phyloP scores from a whole-genome alignment of 2,797 vertebrate genomes.

The Pseudomugil tenellus region DNA sequence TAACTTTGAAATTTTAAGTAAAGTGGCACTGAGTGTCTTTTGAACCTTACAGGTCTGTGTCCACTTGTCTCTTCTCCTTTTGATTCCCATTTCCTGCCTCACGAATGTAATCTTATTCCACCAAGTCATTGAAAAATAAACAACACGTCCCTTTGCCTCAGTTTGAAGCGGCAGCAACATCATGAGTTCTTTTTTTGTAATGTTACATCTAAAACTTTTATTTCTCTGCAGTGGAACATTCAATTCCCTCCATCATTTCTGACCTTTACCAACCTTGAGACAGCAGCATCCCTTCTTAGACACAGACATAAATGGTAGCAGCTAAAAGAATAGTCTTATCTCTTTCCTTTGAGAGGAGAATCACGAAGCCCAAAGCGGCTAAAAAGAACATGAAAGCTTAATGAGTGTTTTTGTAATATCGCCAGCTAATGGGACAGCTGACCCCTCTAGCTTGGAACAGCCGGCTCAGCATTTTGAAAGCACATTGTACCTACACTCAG shows the following conservation, averaged over 20 bases:
- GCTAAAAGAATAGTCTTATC: slow-evolving; percentile 50
- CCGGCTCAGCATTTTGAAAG: slow-evolving; percentile 69
- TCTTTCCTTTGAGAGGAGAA: slow-evolving; percentile 46
- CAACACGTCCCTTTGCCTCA: slow-evolving; percentile 22
- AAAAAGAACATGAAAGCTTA: slow-evolving; percentile 68
- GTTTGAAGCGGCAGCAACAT: slow-evolving; percentile 38
- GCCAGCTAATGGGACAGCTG: slow-evolving; percentile 72
- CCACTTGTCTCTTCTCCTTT: slow-evolving; percentile 55
- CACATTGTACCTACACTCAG: slow-evolving; percentile 59
- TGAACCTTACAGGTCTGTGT: slow-evolving; percentile 71
- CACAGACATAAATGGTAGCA: slow-evolving; percentile 48
- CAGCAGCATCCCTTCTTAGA: slow-evolving; percentile 46
- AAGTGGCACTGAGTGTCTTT: slow-evolving; percentile 82
- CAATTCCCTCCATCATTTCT: slow-evolving; percentile 64
- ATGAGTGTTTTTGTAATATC: slow-evolving; percentile 73
- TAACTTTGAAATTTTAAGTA: slow-evolving; percentile 80
- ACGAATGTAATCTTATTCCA: slow-evolving; percentile 31
- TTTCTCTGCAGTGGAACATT: slow-evolving; percentile 59
- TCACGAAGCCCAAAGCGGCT: slow-evolving; percentile 45
- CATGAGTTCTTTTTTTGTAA: slow-evolving; percentile 24
- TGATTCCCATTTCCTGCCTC: slow-evolving; percentile 7
- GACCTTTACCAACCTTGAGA: slow-evolving; percentile 73
- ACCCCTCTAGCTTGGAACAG: slow-evolving; percentile 60
- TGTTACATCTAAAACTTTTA: slow-evolving; percentile 30
- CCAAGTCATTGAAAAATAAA: slow-evolving; percentile 17